phyloP scores from a whole-genome alignment of 1,140 invertebrate genomes.

The Dreissena polymorpha region DNA sequence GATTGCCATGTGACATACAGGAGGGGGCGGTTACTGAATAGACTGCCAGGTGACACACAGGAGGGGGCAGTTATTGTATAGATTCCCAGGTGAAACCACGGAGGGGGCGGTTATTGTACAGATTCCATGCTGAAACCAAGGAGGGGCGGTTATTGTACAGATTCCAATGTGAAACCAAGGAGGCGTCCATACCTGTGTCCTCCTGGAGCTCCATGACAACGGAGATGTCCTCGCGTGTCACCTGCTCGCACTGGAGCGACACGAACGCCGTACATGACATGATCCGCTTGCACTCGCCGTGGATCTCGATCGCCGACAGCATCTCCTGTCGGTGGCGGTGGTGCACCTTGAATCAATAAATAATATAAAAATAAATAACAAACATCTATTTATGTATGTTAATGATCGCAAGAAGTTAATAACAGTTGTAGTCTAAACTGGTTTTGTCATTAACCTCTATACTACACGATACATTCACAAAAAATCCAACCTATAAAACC shows the following conservation, averaged over 20 bases:
- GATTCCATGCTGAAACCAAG: too few species aligned
- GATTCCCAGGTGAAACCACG: too few species aligned
- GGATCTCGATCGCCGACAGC: constrained; percentile 32
- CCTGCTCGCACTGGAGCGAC: constrained; percentile 22
- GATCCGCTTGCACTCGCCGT: constrained; percentile 38
- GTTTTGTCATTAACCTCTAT: not conserved
- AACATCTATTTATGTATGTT: too few species aligned
- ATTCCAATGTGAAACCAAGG: too few species aligned
- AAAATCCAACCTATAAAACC: not conserved
- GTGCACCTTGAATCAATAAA: constrained; percentile 19
- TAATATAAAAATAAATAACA: not conserved
- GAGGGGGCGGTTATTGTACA: too few species aligned
- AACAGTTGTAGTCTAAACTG: too few species aligned
- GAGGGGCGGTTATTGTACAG: too few species aligned
- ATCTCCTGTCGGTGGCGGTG: constrained; percentile 25
- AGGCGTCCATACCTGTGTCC: not conserved
- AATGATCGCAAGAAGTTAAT: too few species aligned
- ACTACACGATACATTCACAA: not conserved
- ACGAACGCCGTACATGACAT: constrained; percentile 33
- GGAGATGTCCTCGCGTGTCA: constrained; percentile 12
- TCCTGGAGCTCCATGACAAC: constrained; percentile 35
- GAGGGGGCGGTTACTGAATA: too few species aligned
- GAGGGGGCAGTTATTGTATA: too few species aligned
- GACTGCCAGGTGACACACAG: too few species aligned
- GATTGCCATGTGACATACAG: too few species aligned